Evolutionary conservation across 2,797 vertebrate genomes (phyloP).

Genomic region (Lutjanus argentimaculatus): DNA sequence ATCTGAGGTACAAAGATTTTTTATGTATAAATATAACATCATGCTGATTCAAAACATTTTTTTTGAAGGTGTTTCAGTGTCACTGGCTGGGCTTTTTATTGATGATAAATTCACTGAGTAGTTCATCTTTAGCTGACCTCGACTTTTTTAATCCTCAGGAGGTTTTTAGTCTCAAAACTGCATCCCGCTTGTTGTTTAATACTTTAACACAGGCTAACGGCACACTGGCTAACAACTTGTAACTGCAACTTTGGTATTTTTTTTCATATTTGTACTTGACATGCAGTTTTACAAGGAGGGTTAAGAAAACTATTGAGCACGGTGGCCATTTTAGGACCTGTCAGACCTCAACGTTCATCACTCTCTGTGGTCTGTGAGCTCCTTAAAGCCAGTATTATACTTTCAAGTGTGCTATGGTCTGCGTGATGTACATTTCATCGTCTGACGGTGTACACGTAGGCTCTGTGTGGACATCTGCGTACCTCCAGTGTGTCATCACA

Average conservation of each 20-base stretch:
- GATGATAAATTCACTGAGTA: not conserved
- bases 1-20: constrained; percentile 5
- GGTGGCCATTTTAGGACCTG: not conserved
- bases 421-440: too few relatives aligned
- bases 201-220: not conserved
- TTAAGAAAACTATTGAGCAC: not conserved
- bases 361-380: not conserved
- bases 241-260: not conserved
- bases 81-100: constrained; percentile 1
- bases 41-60: not conserved
- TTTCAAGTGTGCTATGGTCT: too few relatives aligned
- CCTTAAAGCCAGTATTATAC: not conserved
- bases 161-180: constrained; percentile 40
- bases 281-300: not conserved
- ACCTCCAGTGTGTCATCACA: too few relatives aligned
- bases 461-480: too few relatives aligned
- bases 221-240: not conserved
- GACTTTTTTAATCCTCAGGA: constrained; percentile 37
- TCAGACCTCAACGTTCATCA: not conserved
- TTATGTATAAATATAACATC: not conserved
- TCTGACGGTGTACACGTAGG: too few relatives aligned
- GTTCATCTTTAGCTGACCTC: not conserved
- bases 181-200: not conserved
- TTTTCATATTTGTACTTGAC: not conserved
- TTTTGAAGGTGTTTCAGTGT: not conserved